Conservation (phyloP, 2,888 invertebrate genomes). For the Chorisops tibialis region DNA sequence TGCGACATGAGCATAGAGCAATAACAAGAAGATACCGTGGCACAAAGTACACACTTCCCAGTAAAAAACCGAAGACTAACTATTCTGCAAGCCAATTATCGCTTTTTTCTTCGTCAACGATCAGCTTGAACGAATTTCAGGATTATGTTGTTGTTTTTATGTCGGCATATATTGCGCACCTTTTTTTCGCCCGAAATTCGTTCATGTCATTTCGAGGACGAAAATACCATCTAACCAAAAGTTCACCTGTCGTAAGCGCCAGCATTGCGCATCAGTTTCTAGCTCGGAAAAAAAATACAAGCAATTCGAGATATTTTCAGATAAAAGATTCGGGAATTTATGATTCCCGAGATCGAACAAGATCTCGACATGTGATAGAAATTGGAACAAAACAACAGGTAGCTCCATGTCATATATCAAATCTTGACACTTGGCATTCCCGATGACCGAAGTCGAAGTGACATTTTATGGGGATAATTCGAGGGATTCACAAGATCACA, state of each 20-base stretch:
- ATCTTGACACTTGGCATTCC: background rate
- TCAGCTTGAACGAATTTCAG: too few species aligned
- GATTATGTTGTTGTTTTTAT: too few species aligned
- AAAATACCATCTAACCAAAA: background rate
- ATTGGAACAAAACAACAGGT: conserved; percentile 20
- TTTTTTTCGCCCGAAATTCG: too few species aligned
- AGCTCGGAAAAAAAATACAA: background rate
- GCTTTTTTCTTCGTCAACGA: too few species aligned
- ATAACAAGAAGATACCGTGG: too few species aligned
- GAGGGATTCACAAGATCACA: conserved; percentile 4
- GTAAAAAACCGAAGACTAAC: too few species aligned
- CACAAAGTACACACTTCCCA: too few species aligned
- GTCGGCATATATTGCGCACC: too few species aligned
- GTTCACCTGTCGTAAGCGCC: conserved; percentile 21
- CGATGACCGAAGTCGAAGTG: conserved; percentile 13
- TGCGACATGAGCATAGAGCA: too few species aligned
- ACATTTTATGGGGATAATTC: conserved; percentile 19
- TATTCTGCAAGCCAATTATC: too few species aligned
- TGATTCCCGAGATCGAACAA: conserved; percentile 8
- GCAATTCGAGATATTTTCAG: conserved; percentile 6
- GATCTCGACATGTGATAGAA: conserved; percentile 17
- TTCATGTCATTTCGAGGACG: too few species aligned
- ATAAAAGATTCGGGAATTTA: conserved; percentile 1
- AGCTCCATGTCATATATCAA: conserved; percentile 18
- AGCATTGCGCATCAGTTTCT: background rate